Base-by-base conservation (phyloP, 53 echinoderm and acorn worm genomes). In the Holothuria scabra region DNA sequence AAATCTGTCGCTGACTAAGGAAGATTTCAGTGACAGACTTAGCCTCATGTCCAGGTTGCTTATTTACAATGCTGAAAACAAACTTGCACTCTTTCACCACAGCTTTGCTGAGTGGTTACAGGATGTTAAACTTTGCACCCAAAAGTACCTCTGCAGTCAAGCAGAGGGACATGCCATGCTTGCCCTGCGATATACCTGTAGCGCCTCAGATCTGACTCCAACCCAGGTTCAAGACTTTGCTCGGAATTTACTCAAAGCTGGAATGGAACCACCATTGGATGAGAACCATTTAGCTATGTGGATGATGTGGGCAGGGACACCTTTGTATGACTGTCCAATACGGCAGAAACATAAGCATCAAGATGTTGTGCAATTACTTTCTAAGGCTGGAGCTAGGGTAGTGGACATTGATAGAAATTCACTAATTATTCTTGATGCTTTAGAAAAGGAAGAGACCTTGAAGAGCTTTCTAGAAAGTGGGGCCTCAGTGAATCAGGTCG, bases 41-140 rank as follows among this genome's bases (percentile, higher is more conserved):
- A 78, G 87, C 34, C 85, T 87, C 52, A 91, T 95, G 91, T 85
- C 85, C 22, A 89, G 91, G 59, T 79, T 99, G n/a, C 82, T 99
- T 60, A 85, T 93, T 9, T 70, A 87, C 35, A 86, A 89, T 65
- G 86, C 87, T 49, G 99, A 95, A 64, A 91, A 95, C 70, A 71
- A 66, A 70, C 83, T 92, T 18, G 66, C 93, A 21, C 83, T 99
- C 56, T 99, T 99, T 87, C 99, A 99, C 64, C 85, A 99, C 67
- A 99, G 99, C 66, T 99, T 99, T 89, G 88, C 91, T 12, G 99
- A 99, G 84, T 99, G 99, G 99, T 81, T 99, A n/a, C 91, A 93
- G 3, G 99, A 99, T 76, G 95, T 99, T 22, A 99, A 99, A 83
- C 87, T 95, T 71, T 99, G 99, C 74, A 99, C 99, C 41, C 87